Conservation (phyloP, 2,797 vertebrate genomes). For the Sebastes cheni region DNA sequence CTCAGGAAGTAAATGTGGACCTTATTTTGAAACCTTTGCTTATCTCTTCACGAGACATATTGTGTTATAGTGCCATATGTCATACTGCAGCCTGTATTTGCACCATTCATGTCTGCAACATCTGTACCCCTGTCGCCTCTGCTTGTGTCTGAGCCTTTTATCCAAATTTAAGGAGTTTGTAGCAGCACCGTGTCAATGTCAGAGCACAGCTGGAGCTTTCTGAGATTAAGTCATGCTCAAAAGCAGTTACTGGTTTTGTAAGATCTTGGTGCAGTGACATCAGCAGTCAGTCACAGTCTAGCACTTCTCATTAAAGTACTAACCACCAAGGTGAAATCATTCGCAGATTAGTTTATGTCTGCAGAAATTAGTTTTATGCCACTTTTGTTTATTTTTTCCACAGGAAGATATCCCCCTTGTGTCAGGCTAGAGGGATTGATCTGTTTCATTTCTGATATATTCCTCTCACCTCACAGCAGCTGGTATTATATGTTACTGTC, state of each 20-base stretch:
- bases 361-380: conserved; percentile 6
- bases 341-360: conserved; percentile 19
- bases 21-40: not conserved
- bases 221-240: conserved; percentile 37
- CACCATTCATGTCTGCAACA: conserved; percentile 3
- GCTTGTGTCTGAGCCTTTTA: conserved; percentile 14
- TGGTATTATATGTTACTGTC: conserved; percentile 12
- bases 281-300: conserved; percentile 28
- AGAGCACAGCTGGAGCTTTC: conserved; percentile 36
- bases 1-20: not conserved
- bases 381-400: not conserved
- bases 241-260: conserved; percentile 7
- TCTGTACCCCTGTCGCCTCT: not conserved
- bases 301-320: conserved; percentile 25
- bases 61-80: not conserved
- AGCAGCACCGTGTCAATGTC: conserved; percentile 31
- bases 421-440: conserved; percentile 24
- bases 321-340: conserved; percentile 35
- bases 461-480: conserved; percentile 21
- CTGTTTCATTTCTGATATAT: conserved; percentile 25
- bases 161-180: conserved; percentile 17
- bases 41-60: not conserved
- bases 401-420: not conserved
- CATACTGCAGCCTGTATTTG: not conserved
- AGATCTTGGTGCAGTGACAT: conserved; percentile 28